Evolutionary conservation across 2,888 invertebrate species (phyloP).

Genomic region (Aleiodes alternator): DNA sequence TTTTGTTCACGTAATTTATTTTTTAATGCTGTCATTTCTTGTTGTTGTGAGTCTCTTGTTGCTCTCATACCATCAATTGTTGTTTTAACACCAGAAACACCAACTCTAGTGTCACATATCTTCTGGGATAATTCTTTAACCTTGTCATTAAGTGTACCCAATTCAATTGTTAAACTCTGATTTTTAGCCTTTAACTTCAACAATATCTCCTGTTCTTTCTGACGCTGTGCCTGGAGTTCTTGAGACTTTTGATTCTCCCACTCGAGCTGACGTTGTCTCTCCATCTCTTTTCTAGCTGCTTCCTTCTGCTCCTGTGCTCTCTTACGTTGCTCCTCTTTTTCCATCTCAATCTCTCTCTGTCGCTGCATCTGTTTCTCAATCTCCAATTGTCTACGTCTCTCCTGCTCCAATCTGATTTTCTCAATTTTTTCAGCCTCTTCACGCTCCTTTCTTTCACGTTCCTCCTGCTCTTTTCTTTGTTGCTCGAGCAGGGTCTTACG

Average conservation of each 20-base stretch:
- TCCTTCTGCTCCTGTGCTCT: slow-evolving; percentile 88
- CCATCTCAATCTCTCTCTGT: slow-evolving; percentile 85
- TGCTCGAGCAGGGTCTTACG: slow-evolving; percentile 92
- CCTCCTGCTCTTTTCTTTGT: slow-evolving; percentile 94
- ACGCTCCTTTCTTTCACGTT: slow-evolving; percentile 93
- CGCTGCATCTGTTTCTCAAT: slow-evolving; percentile 87
- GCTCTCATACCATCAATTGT: slow-evolving; percentile 97
- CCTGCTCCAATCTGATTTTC: slow-evolving; percentile 83
- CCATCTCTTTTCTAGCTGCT: slow-evolving; percentile 91
- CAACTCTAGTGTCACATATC: slow-evolving; percentile 89
- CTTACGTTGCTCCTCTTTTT: slow-evolving; percentile 86
- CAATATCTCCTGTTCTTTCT: slow-evolving; percentile 90
- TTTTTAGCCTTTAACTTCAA: slow-evolving; percentile 91
- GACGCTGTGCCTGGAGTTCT: slow-evolving; percentile 90
- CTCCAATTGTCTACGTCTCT: slow-evolving; percentile 91
- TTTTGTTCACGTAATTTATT: slow-evolving; percentile 90
- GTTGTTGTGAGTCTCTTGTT: slow-evolving; percentile 93
- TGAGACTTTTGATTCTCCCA: slow-evolving; percentile 94
- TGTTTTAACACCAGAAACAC: slow-evolving; percentile 92
- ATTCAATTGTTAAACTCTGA: slow-evolving; percentile 88
- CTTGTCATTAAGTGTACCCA: slow-evolving; percentile 79
- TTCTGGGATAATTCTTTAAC: slow-evolving; percentile 88
- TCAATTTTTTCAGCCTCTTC: slow-evolving; percentile 93
- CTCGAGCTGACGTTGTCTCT: slow-evolving; percentile 94
- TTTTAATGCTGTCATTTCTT: slow-evolving; percentile 89